Conservation (phyloP, 2,797 vertebrate genomes). For the Arnoldichthys spilopterus region DNA sequence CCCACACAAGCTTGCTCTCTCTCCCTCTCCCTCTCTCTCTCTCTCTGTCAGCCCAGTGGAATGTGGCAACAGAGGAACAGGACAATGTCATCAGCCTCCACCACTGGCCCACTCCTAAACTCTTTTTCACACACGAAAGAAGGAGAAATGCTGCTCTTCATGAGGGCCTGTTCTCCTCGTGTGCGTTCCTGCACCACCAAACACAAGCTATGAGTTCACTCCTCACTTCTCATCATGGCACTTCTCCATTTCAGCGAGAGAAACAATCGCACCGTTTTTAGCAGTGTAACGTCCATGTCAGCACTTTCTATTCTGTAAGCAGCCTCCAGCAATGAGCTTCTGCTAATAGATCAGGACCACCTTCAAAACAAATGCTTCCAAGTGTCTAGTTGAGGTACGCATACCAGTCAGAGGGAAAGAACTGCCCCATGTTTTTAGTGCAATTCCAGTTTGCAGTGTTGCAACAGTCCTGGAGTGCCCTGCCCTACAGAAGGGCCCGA, state of each 20-base stretch:
- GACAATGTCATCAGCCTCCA: conserved; percentile 51
- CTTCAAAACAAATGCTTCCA: background rate
- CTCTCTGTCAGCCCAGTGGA: conserved; percentile 53
- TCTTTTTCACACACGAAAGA: conserved; percentile 18
- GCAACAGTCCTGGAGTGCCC: background rate
- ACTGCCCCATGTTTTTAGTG: background rate
- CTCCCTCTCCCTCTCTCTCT: conserved; percentile 2
- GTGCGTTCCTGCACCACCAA: background rate
- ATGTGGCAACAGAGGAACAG: conserved; percentile 46
- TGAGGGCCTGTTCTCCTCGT: too few relatives aligned
- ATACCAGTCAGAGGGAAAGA: background rate
- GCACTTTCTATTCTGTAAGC: background rate
- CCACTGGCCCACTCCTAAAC: conserved; percentile 32
- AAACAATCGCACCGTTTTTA: background rate
- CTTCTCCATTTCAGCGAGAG: background rate
- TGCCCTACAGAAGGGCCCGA: too few relatives aligned
- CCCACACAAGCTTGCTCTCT: conserved; percentile 47
- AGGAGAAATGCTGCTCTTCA: conserved; percentile 36
- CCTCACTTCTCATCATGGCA: background rate
- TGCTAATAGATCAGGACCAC: background rate
- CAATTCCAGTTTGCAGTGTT: conserved; percentile 16
- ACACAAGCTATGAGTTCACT: background rate
- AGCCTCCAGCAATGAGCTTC: background rate
- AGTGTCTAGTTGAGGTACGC: background rate
- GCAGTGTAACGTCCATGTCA: background rate